Conservation (phyloP, 1,140 invertebrate species). For the Cydia amplana region DNA sequence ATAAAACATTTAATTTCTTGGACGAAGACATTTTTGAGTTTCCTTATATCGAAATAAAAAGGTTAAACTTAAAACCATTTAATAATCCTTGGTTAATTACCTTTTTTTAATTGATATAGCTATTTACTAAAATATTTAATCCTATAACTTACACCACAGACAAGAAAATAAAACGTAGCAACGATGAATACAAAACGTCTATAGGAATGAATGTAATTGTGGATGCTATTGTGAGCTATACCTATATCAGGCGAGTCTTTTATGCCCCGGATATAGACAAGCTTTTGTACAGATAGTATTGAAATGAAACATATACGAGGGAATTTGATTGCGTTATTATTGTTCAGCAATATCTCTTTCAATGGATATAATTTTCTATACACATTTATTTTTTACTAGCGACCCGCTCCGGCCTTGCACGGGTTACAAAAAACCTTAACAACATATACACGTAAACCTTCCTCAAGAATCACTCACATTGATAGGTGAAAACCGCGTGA, state of each 20-base stretch:
- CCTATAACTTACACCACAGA: not conserved
- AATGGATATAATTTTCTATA: too few relatives aligned
- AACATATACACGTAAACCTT: too few relatives aligned
- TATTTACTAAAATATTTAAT: not conserved
- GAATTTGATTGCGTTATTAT: not conserved
- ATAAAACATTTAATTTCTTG: too few relatives aligned
- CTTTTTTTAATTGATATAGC: not conserved
- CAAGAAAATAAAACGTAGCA: conserved; percentile 5
- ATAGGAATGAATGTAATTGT: conserved; percentile 9
- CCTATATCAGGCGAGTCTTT: not conserved
- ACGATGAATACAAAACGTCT: conserved; percentile 1
- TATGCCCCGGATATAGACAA: not conserved
- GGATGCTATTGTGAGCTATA: conserved; percentile 2
- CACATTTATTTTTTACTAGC: too few relatives aligned
- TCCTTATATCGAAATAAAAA: too few relatives aligned
- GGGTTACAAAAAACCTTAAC: too few relatives aligned
- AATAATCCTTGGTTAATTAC: not conserved
- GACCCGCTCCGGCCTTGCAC: too few relatives aligned
- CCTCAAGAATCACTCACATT: too few relatives aligned
- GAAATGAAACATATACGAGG: not conserved
- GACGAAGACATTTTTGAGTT: too few relatives aligned
- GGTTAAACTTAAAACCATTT: too few relatives aligned
- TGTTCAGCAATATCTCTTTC: not conserved
- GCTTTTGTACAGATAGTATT: not conserved
- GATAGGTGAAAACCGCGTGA: too few relatives aligned